Percentiles rank a stretch among this genome's conserved stretches.
Evolutionary conservation across 2,797 vertebrate species (phyloP).

Genomic region (Eulemur rubriventer): DNA sequence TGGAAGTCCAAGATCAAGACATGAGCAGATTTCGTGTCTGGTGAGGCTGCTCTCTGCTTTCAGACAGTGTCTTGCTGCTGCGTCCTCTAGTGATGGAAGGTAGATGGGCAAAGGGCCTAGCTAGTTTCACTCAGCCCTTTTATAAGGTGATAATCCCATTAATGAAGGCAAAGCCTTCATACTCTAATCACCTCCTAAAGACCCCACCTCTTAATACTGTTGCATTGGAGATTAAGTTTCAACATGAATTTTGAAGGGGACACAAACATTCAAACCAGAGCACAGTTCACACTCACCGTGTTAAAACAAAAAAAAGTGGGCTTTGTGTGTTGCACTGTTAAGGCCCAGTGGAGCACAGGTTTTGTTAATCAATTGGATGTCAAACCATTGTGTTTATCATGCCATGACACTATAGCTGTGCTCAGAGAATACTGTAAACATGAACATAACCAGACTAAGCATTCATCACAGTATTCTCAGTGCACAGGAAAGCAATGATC

Average conservation of each 20-base stretch:
- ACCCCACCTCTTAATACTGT: not conserved
- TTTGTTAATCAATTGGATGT: not conserved
- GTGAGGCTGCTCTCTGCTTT: not conserved
- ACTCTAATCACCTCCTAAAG: not conserved
- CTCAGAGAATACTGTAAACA: not conserved
- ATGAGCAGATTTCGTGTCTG: not conserved
- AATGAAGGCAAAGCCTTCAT: not conserved
- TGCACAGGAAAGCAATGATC: not conserved
- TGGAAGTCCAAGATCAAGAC: not conserved
- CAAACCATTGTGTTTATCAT: not conserved
- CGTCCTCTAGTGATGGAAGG: not conserved
- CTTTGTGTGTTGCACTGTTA: not conserved
- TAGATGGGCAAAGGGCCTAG: not conserved
- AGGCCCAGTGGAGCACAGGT: not conserved
- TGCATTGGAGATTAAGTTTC: not conserved
- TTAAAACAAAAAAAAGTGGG: not conserved
- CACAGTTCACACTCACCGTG: not conserved
- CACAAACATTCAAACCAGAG: not conserved
- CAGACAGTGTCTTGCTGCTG: not conserved
- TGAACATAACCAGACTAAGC: not conserved
- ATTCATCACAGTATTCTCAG: not conserved
- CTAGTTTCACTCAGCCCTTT: not conserved
- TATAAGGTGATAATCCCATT: not conserved
- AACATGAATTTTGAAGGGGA: not conserved
- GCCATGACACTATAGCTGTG: not conserved